These are phyloP conservation scores for Poecile montanus DNA, from an alignment of 2,797 vertebrate genomes.

Conservation along the genomic window DNA sequence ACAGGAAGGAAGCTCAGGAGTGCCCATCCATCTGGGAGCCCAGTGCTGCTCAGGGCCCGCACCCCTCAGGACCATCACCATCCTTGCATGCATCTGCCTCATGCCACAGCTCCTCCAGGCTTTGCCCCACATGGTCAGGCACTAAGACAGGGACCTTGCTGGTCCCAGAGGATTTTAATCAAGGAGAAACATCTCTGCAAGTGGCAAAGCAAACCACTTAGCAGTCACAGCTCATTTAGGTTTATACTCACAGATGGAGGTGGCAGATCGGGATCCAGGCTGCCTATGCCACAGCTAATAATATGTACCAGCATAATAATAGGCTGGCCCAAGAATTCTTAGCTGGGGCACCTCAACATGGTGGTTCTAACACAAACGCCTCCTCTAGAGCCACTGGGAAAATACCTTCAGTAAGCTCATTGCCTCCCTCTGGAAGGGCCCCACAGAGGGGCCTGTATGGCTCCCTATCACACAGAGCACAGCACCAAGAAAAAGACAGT, in stretches of 20 bases:
- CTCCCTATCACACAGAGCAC: not conserved
- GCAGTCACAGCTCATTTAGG: not conserved
- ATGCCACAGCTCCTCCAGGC: not conserved
- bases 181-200: not conserved
- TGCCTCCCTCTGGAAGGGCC: not conserved
- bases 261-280: not conserved
- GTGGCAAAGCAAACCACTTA: not conserved
- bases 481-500: not conserved
- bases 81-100: not conserved
- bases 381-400: not conserved
- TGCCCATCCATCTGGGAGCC: not conserved
- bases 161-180: not conserved
- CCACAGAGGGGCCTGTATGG: not conserved
- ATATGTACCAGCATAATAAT: not conserved
- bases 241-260: not conserved
- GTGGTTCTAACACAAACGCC: not conserved
- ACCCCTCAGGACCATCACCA: not conserved
- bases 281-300: not conserved
- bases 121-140: fast-evolving
- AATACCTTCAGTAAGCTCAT: not conserved
- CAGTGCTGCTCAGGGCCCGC: not conserved
- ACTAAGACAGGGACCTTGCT: not conserved
- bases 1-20: not conserved
- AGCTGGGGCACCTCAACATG: not conserved
- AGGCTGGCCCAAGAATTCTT: not conserved